Base-by-base conservation (phyloP, 2,888 invertebrate genomes). In the Nezara viridula region DNA sequence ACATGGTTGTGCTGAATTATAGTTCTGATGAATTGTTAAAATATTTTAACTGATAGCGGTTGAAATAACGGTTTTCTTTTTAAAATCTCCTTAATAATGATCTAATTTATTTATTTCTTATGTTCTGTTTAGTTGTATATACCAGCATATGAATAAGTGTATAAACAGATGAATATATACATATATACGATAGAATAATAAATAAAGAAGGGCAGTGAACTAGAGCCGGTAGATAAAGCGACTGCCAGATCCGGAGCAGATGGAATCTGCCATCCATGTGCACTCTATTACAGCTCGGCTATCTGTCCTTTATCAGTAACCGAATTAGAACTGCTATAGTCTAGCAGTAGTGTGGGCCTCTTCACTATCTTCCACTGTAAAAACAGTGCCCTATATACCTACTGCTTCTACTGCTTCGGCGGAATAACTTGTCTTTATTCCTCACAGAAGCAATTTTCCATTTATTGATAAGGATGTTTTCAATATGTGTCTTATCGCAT, bases 261-360 rank as follows among this genome's bases (percentile, higher is more conserved):
- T 81, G 81, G 81, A 81, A 81, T 81, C 81, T 81, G 81, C 81
- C 81, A 81, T 81, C 81, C 81, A 81, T 81, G 81, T 81, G 81
- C 81, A 81, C 81, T 81, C 81, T 81, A 44, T 81, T 81, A 81
- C 44, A 24, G 81, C 12, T n/a, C 7, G 1, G 7, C 44, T 81
- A 81, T 81, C 81, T 81, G 44, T 44, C n/a, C 81, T 81, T 81
- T 81, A 81, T 81, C 81, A 81, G 81, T 44, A 81, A 81, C 81
- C 81, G 81, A 81, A 81, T 81, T 81, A 81, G 81, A 81, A 44
- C 81, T 44, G 6, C 19, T 44, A 81, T 81, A 81, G 81, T 44
- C 81, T 81, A 77, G 40, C 40, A 1, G 1, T 77, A 77, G 77
- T 73, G 73, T 21, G 44, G 4, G 0, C 14, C 44, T 81, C 44